Conservation (phyloP, 2,797 vertebrate genomes). For the Pseudochaenichthys georgianus region DNA sequence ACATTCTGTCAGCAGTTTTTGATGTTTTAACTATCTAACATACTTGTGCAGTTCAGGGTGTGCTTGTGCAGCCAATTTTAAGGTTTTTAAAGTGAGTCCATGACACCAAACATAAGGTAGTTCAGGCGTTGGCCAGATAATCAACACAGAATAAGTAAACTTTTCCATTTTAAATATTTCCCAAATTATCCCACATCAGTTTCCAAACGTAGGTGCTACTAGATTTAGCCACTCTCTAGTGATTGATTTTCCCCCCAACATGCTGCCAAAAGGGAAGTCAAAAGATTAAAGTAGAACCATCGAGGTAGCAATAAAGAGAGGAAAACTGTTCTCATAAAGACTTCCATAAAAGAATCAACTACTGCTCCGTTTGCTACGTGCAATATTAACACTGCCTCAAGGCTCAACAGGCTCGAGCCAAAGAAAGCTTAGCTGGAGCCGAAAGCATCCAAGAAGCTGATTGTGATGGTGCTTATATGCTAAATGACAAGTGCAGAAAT, state of each 20-base stretch:
- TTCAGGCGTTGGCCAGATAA: not conserved
- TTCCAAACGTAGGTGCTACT: not conserved
- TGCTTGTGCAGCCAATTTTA: too few relatives aligned
- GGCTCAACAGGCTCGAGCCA: constrained; percentile 55
- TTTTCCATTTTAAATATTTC: constrained; percentile 19
- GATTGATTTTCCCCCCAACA: not conserved
- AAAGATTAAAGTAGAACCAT: constrained; percentile 35
- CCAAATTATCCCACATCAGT: not conserved
- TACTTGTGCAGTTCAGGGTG: too few relatives aligned
- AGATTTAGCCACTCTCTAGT: constrained; percentile 3
- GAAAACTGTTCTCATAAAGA: constrained; percentile 29
- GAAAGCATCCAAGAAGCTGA: constrained; percentile 44
- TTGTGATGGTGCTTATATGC: constrained; percentile 42
- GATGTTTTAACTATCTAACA: too few relatives aligned
- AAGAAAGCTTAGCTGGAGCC: constrained; percentile 42
- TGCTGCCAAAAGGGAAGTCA: constrained; percentile 1
- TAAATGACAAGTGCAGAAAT: constrained; percentile 20
- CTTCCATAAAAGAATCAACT: constrained; percentile 44
- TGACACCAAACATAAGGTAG: too few relatives aligned
- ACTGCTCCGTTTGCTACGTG: constrained; percentile 49
- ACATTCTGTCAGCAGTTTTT: too few relatives aligned
- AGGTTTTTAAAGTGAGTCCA: too few relatives aligned
- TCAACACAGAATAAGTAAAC: not conserved
- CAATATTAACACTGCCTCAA: constrained; percentile 67
- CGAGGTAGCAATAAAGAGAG: constrained; percentile 31